Base-by-base conservation (phyloP, 1,140 invertebrate genomes). In the Zaprionus lachaisei region DNA sequence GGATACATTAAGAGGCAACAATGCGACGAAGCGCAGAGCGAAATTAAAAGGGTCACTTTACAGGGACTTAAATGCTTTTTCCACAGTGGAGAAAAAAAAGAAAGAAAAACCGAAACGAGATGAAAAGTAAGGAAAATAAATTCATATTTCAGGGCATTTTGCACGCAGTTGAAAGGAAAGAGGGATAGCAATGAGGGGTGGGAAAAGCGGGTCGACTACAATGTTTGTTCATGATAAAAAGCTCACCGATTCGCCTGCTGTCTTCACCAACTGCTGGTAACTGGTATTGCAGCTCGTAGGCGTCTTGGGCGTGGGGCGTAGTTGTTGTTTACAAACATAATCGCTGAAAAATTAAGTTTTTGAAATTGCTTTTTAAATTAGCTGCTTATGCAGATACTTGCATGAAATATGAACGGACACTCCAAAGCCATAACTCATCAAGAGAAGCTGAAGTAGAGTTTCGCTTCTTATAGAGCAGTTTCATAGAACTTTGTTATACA, bases 41-140 rank as follows among this genome's bases (percentile, higher is more conserved):
- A 91, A 89, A 92, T 92, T 92, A 92, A 92, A 92, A 92, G 90
- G 90, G 90, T 92, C 90, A 92, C 90, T 92, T 92, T 90, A 86
- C 85, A 90, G 74, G 84, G 89, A 90, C 89, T 91, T 90, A 90
- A 74, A 79, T 79, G 77, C 72, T 76, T 68, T 79, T 76, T 76
- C 70, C 69, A 79, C 69, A 81, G 58, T 11, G 1, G 2, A 58
- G 75, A 64, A 69, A 51, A 69, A 51, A 14, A 51, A 49, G 70
- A 75, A 62, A 78, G n/a, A 24, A 41, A 65, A n/a, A 61, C 63
- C 67, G 68, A 89, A 90, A 90, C 85, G 70, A 72, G 86, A 82
- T 85, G 86, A 90, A 90, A 90, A 90, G 81, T 85, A 85, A 77
- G 86, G 82, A 91, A 90, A 90, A 90, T 91, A 85, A 89, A 90